Evolutionary conservation across 2,888 invertebrate species (phyloP).

Genomic region (Phortica magna): DNA sequence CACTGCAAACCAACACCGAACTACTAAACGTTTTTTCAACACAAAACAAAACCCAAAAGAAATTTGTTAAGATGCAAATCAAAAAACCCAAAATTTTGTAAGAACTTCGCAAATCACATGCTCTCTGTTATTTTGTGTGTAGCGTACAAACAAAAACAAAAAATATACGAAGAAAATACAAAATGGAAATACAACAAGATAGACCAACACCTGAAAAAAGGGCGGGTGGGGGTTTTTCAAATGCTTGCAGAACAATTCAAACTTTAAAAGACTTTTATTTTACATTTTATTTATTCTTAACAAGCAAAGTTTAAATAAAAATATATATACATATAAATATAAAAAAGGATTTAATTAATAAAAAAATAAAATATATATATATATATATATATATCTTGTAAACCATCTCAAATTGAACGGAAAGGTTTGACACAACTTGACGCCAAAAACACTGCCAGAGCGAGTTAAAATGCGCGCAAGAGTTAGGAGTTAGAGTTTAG

Average conservation of each 20-base stretch:
- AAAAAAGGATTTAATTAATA: background rate
- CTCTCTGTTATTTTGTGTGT: slow-evolving; percentile 24
- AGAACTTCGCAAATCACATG: background rate
- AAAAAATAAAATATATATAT: slow-evolving; percentile 6
- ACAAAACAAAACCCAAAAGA: background rate
- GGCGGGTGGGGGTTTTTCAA: slow-evolving; percentile 26
- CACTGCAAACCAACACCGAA: slow-evolving; percentile 32
- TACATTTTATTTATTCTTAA: slow-evolving; percentile 35
- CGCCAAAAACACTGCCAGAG: slow-evolving; percentile 76
- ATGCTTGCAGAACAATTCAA: slow-evolving; percentile 29
- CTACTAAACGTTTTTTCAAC: slow-evolving; percentile 10
- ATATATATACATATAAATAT: slow-evolving; percentile 8
- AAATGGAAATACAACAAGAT: background rate
- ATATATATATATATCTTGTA: slow-evolving; percentile 50
- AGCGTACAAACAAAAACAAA: background rate
- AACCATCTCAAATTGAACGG: slow-evolving; percentile 69
- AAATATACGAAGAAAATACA: background rate
- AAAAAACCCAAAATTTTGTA: slow-evolving; percentile 22
- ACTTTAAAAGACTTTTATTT: background rate
- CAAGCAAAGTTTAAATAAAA: slow-evolving; percentile 40
- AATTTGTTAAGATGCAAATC: background rate
- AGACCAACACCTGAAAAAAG: slow-evolving; percentile 9
- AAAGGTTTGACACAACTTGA: slow-evolving; percentile 77
- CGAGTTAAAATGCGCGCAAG: slow-evolving; percentile 47
- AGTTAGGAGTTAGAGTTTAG: slow-evolving; percentile 27